These are phyloP conservation scores for Clarias pachynema DNA, from an alignment of 2,797 vertebrate genomes.

Conservation along the genomic window DNA sequence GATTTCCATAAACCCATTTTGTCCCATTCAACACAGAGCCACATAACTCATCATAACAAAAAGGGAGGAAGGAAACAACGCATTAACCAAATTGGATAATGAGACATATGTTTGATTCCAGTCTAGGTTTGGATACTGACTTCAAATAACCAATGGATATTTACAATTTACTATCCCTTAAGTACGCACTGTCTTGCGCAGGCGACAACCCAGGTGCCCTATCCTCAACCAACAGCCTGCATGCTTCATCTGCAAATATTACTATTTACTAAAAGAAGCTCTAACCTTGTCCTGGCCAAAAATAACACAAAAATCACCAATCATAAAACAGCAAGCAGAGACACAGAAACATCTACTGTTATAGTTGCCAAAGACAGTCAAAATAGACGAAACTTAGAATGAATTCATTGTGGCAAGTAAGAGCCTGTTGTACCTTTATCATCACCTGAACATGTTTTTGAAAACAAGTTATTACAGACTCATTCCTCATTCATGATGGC, in stretches of 20 bases:
- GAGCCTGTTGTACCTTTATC: slow-evolving; percentile 1
- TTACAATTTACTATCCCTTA: slow-evolving; percentile 4
- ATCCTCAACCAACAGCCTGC: slow-evolving; percentile 65
- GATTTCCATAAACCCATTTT: slow-evolving; percentile 81
- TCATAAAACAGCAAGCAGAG: slow-evolving; percentile 33
- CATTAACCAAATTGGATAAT: slow-evolving; percentile 60
- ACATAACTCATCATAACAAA: slow-evolving; percentile 55
- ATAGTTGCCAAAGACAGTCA: slow-evolving; percentile 20
- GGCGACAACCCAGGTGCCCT: slow-evolving; percentile 18
- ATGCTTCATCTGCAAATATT: slow-evolving; percentile 75
- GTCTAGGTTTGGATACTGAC: slow-evolving; percentile 41
- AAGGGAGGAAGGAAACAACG: slow-evolving; percentile 52
- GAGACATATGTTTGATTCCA: slow-evolving; percentile 54
- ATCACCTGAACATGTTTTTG: background rate
- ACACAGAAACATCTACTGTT: slow-evolving; percentile 18
- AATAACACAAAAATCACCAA: slow-evolving; percentile 29
- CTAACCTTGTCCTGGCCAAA: slow-evolving; percentile 62
- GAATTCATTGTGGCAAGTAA: background rate
- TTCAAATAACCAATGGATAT: slow-evolving; percentile 25
- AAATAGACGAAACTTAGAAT: slow-evolving; percentile 1
- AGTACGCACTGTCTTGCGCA: background rate
- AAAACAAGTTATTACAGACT: background rate
- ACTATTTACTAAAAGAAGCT: slow-evolving; percentile 58
- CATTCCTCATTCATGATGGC: background rate
- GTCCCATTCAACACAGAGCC: slow-evolving; percentile 62